Percentiles rank a stretch among this genome's conserved stretches.
phyloP scores from a whole-genome alignment of 1,140 invertebrate species.

The Eubasilissa regina region DNA sequence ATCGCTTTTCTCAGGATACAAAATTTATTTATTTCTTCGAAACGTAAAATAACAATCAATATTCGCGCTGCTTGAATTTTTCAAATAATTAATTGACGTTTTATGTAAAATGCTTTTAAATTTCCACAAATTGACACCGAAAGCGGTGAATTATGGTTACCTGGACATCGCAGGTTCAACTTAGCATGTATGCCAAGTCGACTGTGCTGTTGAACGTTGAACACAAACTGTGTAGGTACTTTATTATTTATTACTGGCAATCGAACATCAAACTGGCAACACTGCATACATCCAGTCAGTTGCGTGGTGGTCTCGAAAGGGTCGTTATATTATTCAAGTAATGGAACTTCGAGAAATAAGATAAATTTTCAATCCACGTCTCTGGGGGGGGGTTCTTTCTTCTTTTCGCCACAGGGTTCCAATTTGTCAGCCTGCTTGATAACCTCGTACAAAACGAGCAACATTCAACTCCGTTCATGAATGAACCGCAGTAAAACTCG shows the following conservation, averaged over 20 bases:
- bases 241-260: conserved; percentile 23
- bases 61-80: no score
- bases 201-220: conserved; percentile 6
- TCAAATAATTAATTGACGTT: no score
- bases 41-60: no score
- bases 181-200: conserved; percentile 15
- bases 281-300: conserved; percentile 10
- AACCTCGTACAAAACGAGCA: background rate
- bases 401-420: background rate
- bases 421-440: background rate
- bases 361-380: background rate
- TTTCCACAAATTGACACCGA: no score
- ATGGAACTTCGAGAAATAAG: no score
- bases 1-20: no score
- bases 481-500: conserved; percentile 43
- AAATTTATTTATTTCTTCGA: no score
- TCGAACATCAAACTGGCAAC: conserved; percentile 31
- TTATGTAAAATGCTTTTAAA: no score
- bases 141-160: background rate
- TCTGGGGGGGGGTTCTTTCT: background rate
- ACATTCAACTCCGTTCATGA: conserved; percentile 40
- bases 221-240: conserved; percentile 6
- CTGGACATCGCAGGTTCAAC: background rate
- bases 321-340: background rate
- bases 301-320: background rate